These are phyloP conservation scores for Leontopithecus rosalia DNA, from an alignment of 2,797 vertebrate genomes.

Conservation along the genomic window DNA sequence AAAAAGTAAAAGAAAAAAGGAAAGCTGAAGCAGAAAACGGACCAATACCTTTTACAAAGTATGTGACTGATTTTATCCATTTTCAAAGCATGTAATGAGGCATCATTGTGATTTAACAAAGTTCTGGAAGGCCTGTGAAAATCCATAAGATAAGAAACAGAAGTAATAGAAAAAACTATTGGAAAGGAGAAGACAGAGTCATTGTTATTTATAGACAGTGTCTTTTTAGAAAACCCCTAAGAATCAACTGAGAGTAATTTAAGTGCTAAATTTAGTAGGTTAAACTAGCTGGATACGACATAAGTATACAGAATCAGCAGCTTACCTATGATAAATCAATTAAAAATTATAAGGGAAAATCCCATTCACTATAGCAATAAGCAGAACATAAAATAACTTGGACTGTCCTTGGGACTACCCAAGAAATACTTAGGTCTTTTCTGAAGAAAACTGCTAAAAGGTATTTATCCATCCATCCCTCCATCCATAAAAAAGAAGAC, in stretches of 20 bases:
- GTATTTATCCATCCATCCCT: neutral
- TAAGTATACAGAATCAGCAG: neutral
- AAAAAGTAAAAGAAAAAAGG: no score
- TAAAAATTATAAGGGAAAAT: conserved; percentile 4
- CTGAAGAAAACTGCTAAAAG: conserved; percentile 6
- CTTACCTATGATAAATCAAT: neutral
- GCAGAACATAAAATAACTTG: neutral
- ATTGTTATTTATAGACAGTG: neutral
- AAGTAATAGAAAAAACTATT: neutral
- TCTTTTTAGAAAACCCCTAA: neutral
- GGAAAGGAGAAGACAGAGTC: neutral
- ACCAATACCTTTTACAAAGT: neutral
- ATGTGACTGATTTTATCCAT: neutral
- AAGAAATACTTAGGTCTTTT: neutral
- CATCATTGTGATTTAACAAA: neutral
- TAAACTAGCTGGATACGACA: neutral
- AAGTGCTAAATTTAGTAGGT: neutral
- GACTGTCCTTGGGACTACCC: neutral
- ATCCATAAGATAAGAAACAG: neutral
- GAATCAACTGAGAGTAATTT: neutral
- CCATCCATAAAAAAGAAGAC: neutral
- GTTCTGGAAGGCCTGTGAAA: conserved; percentile 20
- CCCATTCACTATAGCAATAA: neutral
- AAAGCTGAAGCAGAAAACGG: neutral
- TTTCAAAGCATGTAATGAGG: neutral